Evolutionary conservation across 2,113 vertebrate species (phyloP).

Genomic region (Tapirus terrestris): DNA sequence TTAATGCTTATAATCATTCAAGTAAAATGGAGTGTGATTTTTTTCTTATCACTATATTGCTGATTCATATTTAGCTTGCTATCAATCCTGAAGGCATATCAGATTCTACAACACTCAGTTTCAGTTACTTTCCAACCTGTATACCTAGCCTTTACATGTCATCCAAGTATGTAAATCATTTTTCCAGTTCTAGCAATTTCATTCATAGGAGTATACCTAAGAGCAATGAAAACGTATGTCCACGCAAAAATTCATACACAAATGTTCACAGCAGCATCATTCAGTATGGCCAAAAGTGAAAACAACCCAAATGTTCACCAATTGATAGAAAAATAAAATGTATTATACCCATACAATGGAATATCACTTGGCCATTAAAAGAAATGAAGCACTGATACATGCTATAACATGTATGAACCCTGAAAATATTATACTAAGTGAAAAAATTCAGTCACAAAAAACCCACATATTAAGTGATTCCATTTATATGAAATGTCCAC

Average conservation of each 20-base stretch:
- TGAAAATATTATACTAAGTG: not conserved
- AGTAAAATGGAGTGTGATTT: not conserved
- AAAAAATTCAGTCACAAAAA: not conserved
- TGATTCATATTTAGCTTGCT: not conserved
- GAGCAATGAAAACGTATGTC: not conserved
- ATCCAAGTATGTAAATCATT: not conserved
- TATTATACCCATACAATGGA: no score
- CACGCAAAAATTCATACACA: not conserved
- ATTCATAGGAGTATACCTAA: not conserved
- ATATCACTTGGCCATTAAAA: not conserved
- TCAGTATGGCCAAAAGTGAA: not conserved
- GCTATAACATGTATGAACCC: no score
- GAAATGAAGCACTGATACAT: not conserved
- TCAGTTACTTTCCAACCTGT: not conserved
- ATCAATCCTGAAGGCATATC: not conserved
- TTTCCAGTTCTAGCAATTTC: not conserved
- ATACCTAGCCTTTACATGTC: not conserved
- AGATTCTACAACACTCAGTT: not conserved
- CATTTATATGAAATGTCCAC: not conserved
- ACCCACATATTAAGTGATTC: not conserved
- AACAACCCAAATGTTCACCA: not conserved
- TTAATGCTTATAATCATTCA: not conserved
- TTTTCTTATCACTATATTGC: not conserved
- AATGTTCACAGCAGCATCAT: not conserved
- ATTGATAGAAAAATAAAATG: not conserved